Evolutionary conservation across 2,888 invertebrate species (phyloP), one percentile per base, ranked within the genome.

Genomic region (Andrena minutula): DNA sequence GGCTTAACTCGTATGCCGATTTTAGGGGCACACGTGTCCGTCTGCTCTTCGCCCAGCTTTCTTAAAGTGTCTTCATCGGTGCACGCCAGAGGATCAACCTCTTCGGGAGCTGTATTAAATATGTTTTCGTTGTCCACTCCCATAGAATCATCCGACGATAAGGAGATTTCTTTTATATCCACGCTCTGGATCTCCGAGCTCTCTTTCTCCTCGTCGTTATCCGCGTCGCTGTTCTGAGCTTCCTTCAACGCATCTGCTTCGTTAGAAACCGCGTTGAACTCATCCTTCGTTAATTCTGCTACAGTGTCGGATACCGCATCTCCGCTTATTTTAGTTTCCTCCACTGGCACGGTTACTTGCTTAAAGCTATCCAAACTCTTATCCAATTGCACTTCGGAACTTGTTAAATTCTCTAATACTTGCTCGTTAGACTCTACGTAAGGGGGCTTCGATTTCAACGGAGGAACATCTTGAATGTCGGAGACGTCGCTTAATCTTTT

Each of bases 81-180:
- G 66, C 90, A 91, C 0, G 93, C 94, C 26, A 94, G 82, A 53
- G 94, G 94, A 91, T 94, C 94, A 10, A 90, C 89, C 26, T 89
- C 94, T 87, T 79, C 90, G 1, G 79, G 53, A 0, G 85, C 71
- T 23, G 85, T 61, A 28, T 86, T 82, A 66, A 92, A 90, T 30
- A 86, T 58, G 61, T 77, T 79, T 28, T 90, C 90, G 23, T 91
- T 90, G 32, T 91, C 91, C 6, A 82, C 84, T 0, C 89, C 92
- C 84, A 88, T 90, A 4, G 92, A 92, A 66, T 92, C 91, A 10
- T 92, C 92, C 0, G 92, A 91, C 30, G 75, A 80, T n/a, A 83
- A 35, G 28, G 82, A 72, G 2, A 86, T 69, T 32, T 81, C 73
- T 66, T 88, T 89, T 4, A 89, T 73, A 16, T 91, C 89, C 0